Conservation (phyloP, 2,888 invertebrate genomes). For the Hyppa rectilinea region DNA sequence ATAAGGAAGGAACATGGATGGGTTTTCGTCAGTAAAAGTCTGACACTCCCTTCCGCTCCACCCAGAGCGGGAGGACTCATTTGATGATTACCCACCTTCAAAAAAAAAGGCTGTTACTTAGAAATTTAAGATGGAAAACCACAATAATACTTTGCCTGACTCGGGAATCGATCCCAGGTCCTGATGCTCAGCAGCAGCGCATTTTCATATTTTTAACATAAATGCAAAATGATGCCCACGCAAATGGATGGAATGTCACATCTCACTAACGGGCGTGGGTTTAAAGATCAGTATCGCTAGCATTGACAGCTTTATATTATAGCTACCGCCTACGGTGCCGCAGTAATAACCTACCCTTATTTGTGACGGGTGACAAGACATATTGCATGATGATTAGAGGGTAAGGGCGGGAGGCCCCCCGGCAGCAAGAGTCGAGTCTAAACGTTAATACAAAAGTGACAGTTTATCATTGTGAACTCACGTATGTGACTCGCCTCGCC, state of each 20-base stretch:
- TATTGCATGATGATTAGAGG: slow-evolving; percentile 1
- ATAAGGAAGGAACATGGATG: too few species aligned
- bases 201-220: neutral
- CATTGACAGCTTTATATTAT: slow-evolving; percentile 12
- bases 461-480: neutral
- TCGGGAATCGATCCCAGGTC: too few species aligned
- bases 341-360: slow-evolving; percentile 13
- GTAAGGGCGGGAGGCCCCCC: too few species aligned
- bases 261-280: slow-evolving; percentile 27
- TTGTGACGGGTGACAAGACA: slow-evolving; percentile 22
- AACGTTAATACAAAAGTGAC: neutral
- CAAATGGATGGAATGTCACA: neutral
- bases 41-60: too few species aligned
- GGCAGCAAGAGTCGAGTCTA: neutral
- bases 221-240: neutral
- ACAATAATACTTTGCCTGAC: too few species aligned
- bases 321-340: slow-evolving; percentile 10
- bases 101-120: too few species aligned
- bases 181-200: too few species aligned
- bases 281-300: slow-evolving; percentile 35
- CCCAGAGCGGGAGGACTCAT: too few species aligned
- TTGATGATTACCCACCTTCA: too few species aligned
- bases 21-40: too few species aligned
- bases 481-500: too few species aligned
- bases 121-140: too few species aligned